Evolutionary conservation across 2,888 invertebrate genomes (phyloP).

Genomic region (Drosophila rubida): DNA sequence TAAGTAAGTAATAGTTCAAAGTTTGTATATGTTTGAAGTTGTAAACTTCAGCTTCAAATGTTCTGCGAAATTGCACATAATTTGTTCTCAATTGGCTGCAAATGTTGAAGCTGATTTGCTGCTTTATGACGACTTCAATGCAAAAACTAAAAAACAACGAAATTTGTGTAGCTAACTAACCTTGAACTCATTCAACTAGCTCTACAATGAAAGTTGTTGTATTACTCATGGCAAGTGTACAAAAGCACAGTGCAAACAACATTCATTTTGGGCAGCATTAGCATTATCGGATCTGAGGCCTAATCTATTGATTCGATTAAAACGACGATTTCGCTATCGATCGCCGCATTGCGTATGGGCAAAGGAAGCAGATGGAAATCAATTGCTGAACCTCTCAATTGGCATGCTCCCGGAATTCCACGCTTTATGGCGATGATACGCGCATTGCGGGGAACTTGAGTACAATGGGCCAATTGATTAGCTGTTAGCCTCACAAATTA

Average conservation of each 20-base stretch:
- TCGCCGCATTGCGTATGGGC: not conserved
- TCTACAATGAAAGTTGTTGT: not conserved
- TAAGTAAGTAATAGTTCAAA: too few species aligned
- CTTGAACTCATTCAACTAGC: too few species aligned
- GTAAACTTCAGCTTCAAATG: too few species aligned
- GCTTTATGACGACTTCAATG: too few species aligned
- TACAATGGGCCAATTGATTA: slow-evolving; percentile 18
- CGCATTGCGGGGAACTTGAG: not conserved
- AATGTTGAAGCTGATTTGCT: too few species aligned
- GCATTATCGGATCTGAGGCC: not conserved
- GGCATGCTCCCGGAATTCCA: slow-evolving; percentile 25
- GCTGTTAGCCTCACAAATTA: slow-evolving; percentile 16
- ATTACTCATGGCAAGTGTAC: not conserved
- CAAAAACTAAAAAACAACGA: too few species aligned
- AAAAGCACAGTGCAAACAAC: not conserved
- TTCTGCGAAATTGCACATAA: too few species aligned
- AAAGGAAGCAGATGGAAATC: slow-evolving; percentile 13
- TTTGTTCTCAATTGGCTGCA: too few species aligned
- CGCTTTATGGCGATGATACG: too few species aligned
- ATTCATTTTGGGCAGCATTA: not conserved
- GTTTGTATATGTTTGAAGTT: too few species aligned
- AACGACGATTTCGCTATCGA: not conserved
- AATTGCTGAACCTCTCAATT: slow-evolving; percentile 4
- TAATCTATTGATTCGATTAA: slow-evolving; percentile 9
- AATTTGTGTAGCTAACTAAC: too few species aligned